Percentiles rank a stretch among this genome's conserved stretches.
These are phyloP conservation scores for Thunnus thynnus DNA, from an alignment of 2,113 vertebrate species.

Conservation along the genomic window DNA sequence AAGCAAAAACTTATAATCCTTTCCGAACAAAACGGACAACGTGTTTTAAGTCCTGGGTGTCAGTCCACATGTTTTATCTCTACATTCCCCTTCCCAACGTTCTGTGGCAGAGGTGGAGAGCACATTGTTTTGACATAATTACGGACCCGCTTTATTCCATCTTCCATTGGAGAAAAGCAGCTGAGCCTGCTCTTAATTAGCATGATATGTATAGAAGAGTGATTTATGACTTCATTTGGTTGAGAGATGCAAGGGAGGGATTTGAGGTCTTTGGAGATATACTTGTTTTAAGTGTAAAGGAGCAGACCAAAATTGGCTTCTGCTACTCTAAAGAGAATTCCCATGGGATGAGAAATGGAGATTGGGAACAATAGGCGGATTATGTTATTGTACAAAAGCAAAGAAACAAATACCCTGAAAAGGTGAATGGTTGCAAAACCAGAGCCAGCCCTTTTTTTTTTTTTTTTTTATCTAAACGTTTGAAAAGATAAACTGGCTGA, in stretches of 20 bases:
- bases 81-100: constrained; percentile 38
- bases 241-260: constrained; percentile 65
- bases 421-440: constrained; percentile 62
- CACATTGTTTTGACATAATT: constrained; percentile 82
- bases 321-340: constrained; percentile 68
- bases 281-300: constrained; percentile 74
- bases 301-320: constrained; percentile 69
- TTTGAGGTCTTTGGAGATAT: constrained; percentile 78
- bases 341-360: constrained; percentile 66
- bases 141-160: constrained; percentile 71
- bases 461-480: neutral
- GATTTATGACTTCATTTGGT: constrained; percentile 79
- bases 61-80: constrained; percentile 62
- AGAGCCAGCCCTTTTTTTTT: neutral
- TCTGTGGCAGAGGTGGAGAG: constrained; percentile 61
- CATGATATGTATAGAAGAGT: constrained; percentile 76
- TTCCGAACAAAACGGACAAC: constrained; percentile 51
- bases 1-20: constrained; percentile 60
- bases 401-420: constrained; percentile 66
- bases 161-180: constrained; percentile 65
- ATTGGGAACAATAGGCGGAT: constrained; percentile 76
- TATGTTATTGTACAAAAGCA: constrained; percentile 69
- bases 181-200: constrained; percentile 81
- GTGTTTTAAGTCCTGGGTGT: constrained; percentile 64
- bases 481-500: constrained; percentile 15